Base-by-base conservation (phyloP, 2,888 invertebrate genomes). In the Troides oblongomaculatus region DNA sequence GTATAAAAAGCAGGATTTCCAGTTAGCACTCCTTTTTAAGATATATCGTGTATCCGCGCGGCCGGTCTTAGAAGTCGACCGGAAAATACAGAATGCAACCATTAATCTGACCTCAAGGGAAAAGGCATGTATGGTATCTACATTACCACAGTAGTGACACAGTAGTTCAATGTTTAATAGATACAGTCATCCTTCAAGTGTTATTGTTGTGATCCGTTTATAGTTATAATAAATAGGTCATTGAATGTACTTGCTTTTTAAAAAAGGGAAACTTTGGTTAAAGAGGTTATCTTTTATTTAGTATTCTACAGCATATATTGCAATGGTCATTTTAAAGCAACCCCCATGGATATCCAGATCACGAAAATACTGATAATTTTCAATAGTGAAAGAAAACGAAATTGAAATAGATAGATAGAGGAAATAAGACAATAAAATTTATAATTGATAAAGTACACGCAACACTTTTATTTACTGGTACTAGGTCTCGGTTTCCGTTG, bases 11-110 rank as follows among this genome's bases (percentile, higher is more conserved):
- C 23, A 58, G 23, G 85, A 85, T 84, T 86, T 85, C 79, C 78
- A 86, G 80, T 79, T 81, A 82, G 78, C 81, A 78, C 82, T 84
- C 81, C 82, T n/a, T 53, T 81, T 83, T 83, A 85, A 88, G 87
- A 88, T 89, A 88, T 88, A 89, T 87, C 77, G 80, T 74, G 77
- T 73, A 69, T 72, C 71, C 79, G 76, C 78, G 66, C 72, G 72
- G 72, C 74, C 78, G 81, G 80, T 82, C 84, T 86, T 85, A 87
- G 86, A 86, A 81, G 81, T 79, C 77, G 73, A 73, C 64, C 77
- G 79, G 79, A 80, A 81, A 73, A 75, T 74, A 71, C 75, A 82
- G 85, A 83, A 86, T 83, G 81, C 76, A 75, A 81, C 76, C 76
- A 84, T 85, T 81, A 80, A 83, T 82, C 78, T 30, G 80, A 77